A percentile compares a stretch with the other conserved stretches of the same genome.
Evolutionary conservation across 2,113 vertebrate species (phyloP).

Genomic region (Lepisosteus osseus): DNA sequence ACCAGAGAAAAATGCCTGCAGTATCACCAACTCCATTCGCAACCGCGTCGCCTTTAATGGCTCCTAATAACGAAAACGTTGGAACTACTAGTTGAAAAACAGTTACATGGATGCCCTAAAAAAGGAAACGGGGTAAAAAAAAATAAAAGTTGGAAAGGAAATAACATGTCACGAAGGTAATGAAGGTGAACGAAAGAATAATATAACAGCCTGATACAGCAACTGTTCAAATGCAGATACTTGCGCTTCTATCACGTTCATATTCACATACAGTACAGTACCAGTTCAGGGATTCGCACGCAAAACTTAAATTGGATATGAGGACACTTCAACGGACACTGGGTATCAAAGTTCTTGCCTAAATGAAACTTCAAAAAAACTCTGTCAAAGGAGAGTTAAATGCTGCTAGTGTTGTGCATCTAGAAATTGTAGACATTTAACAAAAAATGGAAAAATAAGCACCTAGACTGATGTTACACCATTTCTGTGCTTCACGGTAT

Average conservation of each 20-base stretch:
- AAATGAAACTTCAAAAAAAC: too few relatives aligned
- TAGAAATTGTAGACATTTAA: too few relatives aligned
- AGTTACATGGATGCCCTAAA: conserved; percentile 14
- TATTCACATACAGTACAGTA: not conserved
- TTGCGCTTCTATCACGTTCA: not conserved
- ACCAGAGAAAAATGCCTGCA: conserved; percentile 32
- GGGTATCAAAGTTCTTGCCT: too few relatives aligned
- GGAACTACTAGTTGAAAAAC: conserved; percentile 27
- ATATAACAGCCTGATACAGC: not conserved
- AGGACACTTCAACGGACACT: too few relatives aligned
- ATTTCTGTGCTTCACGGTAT: too few relatives aligned
- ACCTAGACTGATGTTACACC: too few relatives aligned
- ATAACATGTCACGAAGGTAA: conserved; percentile 15
- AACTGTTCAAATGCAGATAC: not conserved
- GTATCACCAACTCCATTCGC: conserved; percentile 36
- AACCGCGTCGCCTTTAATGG: conserved; percentile 35
- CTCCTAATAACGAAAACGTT: conserved; percentile 29
- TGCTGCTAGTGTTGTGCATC: too few relatives aligned
- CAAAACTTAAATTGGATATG: too few relatives aligned
- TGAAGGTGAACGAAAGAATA: conserved; percentile 13
- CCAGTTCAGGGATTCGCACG: not conserved
- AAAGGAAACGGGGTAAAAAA: not conserved
- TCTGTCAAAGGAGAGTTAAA: too few relatives aligned
- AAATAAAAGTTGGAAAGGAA: conserved; percentile 6
- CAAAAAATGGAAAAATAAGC: too few relatives aligned